These are phyloP conservation scores for Mellilla xanthometata DNA, from an alignment of 2,888 invertebrate species.

Conservation along the genomic window DNA sequence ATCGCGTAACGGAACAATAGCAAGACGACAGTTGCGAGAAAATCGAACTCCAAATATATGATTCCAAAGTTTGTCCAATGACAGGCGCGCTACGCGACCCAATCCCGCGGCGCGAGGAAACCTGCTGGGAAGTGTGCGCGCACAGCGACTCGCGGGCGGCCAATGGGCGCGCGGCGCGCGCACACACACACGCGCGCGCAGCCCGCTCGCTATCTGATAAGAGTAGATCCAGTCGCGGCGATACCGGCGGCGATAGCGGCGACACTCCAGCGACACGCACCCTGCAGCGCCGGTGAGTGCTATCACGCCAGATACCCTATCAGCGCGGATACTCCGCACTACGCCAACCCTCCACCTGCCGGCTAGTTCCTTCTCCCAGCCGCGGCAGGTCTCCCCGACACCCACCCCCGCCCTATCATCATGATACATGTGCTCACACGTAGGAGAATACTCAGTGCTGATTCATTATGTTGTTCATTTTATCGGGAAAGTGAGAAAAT, in stretches of 20 bases:
- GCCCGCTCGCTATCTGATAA: slow-evolving; percentile 28
- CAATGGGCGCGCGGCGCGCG: slow-evolving; percentile 11
- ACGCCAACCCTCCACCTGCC: no score
- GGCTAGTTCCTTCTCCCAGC: no score
- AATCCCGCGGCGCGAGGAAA: slow-evolving; percentile 11
- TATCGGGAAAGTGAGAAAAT: no score
- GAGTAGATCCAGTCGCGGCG: slow-evolving; percentile 31
- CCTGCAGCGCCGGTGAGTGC: background rate
- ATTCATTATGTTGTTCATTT: no score
- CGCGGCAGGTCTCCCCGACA: background rate
- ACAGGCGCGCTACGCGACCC: slow-evolving; percentile 1
- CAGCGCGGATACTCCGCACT: background rate
- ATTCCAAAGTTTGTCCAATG: slow-evolving; percentile 3
- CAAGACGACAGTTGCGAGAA: background rate
- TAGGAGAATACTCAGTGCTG: no score
- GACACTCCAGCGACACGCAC: background rate
- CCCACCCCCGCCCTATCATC: slow-evolving; percentile 4
- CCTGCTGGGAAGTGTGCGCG: slow-evolving; percentile 12
- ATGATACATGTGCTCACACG: no score
- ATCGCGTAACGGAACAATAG: background rate
- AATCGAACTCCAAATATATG: background rate
- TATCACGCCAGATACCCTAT: background rate
- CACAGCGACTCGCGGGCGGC: slow-evolving; percentile 8
- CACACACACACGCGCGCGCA: slow-evolving; percentile 13
- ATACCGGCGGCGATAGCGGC: slow-evolving; percentile 12